Base-by-base conservation (phyloP, 2,888 invertebrate species). In the Xestia c-nigrum region DNA sequence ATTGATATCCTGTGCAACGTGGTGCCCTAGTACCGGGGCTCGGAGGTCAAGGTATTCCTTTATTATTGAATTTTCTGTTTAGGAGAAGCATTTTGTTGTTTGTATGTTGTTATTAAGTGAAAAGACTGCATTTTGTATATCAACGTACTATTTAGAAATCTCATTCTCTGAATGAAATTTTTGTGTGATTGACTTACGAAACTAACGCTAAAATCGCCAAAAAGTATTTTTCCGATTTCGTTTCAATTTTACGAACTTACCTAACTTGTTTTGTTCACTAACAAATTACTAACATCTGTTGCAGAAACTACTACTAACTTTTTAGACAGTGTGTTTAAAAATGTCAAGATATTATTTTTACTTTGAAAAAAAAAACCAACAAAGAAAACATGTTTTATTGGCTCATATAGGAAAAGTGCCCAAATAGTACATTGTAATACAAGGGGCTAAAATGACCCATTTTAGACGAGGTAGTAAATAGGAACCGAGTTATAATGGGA, bases 1-100 rank as follows among this genome's bases (percentile, higher is more conserved):
- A 71, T 74, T 85, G 76, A 71, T 74, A 82, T 84, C 74, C 73
- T 83, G 84, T 63, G 59, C 70, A 40, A 24, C n/a, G 68, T 50
- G n/a, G 61, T 47, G 85, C 64, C 76, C 73, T 57, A 76, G 59
- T 81, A 5, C 40, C 6, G 59, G 6, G 40, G 6, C 40, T 5
- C 14, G 43, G 68, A 67, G 71, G 81, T 68, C 71, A 76, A 71
- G 76, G 81, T 40, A 46, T n/a, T 40, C 55, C 59, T 68, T 74
- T 55, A 72, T 75, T 84, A 83, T 72, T 67, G 12, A 74, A 38
- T 66, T 85, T 76, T 55, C 67, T 72, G 46, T 64, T 50, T 9
- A 47, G 9, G 14, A 69, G 14, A 7, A 64, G 9, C 16, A 43
- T 43, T 72, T 64, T 71, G 14, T 21, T 64, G 31, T 67, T 40